These are phyloP conservation scores for Zygaena filipendulae DNA, from an alignment of 2,888 invertebrate genomes.

Conservation along the genomic window DNA sequence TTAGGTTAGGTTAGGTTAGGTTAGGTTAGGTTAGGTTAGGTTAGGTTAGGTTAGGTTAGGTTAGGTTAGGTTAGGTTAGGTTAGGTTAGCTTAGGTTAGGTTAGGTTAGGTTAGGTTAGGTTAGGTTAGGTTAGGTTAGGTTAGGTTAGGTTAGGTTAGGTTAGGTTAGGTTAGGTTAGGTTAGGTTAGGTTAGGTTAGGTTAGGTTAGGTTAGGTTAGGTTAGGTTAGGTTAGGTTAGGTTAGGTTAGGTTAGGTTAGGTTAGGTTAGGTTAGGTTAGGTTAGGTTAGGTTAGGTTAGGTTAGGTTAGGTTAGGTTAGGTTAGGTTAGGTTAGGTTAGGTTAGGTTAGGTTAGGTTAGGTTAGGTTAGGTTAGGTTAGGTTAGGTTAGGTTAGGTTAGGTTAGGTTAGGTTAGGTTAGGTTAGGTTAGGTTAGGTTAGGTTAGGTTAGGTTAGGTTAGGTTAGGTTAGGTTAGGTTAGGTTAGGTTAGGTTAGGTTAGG, in stretches of 20 bases:
- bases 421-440: slow-evolving; percentile 6
- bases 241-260: slow-evolving; percentile 6
- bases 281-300: slow-evolving; percentile 6
- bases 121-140: slow-evolving; percentile 6
- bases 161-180: slow-evolving; percentile 6
- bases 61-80: slow-evolving; percentile 3
- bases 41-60: slow-evolving; percentile 1
- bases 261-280: slow-evolving; percentile 6
- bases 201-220: slow-evolving; percentile 5
- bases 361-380: slow-evolving; percentile 6
- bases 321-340: slow-evolving; percentile 5
- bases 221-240: slow-evolving; percentile 9
- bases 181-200: slow-evolving; percentile 6
- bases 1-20: slow-evolving; percentile 6
- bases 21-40: not conserved
- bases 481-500: slow-evolving; percentile 14
- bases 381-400: slow-evolving; percentile 6
- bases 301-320: slow-evolving; percentile 6
- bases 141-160: slow-evolving; percentile 6
- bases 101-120: slow-evolving; percentile 9
- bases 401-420: slow-evolving; percentile 6
- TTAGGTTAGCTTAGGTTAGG: slow-evolving; percentile 1
- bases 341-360: slow-evolving; percentile 6
- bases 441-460: slow-evolving; percentile 7
- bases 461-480: slow-evolving; percentile 16